Evolutionary conservation across 1,140 invertebrate genomes (phyloP), one percentile per base, ranked within the genome.

Genomic region (Ditylenchus dipsaci): DNA sequence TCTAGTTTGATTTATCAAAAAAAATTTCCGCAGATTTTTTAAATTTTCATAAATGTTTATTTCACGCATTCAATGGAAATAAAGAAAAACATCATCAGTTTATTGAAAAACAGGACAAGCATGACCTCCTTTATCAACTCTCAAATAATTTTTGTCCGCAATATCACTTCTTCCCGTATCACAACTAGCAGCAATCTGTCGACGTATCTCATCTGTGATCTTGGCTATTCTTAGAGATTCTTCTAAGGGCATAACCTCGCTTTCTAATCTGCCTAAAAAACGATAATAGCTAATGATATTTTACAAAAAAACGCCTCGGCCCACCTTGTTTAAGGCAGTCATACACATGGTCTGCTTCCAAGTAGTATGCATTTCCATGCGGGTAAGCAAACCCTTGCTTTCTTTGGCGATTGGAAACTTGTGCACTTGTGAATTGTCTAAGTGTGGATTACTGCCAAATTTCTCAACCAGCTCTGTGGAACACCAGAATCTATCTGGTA

Each of bases 291-390:
- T 15, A 53, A 53, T 19, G 43, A 60, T 60, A 21, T 33, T 15
- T 21, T 53, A 33, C 21, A 53, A 15, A 19, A 60, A 15, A 15
- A 53, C 15, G 13, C 13, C 58, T 15, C 21, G 21, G 13, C 58
- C 15, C n/a, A n/a, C n/a, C n/a, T n/a, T 11, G 11, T 27, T 59
- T 63, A 53, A 63, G 57, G 19, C 62, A 59, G 57, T 63, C 62
- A 27, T 61, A 63, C n/a, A 63, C 62, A 21, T 63, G 62, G 21
- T 63, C 62, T 63, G 62, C 62, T 21, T 63, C 62, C 11, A 61
- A 53, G 19, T 63, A 65, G 57, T 19, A 63, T 11, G 38, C 62
- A 63, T 19, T 65, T 61, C 38, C 30, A 11, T 63, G n/a, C 11
- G 62, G 62, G 26, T 63, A 63, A 13, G 11, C 26, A 65, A 19